Evolutionary conservation across 2,113 vertebrate species (phyloP).

Genomic region (Choloepus hoffmanni): DNA sequence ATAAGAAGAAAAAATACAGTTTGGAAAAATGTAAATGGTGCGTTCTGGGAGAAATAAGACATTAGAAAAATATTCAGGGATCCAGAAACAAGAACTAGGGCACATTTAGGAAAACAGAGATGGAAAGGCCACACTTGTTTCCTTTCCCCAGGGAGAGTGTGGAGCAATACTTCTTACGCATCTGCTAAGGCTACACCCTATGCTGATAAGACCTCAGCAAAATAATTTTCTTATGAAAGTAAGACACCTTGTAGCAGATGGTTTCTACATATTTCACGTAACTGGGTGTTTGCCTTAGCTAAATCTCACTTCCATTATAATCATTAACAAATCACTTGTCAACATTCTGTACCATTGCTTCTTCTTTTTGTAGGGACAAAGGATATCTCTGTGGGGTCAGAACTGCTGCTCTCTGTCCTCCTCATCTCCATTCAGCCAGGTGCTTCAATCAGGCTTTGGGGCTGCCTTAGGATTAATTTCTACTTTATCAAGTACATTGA

Average conservation of each 20-base stretch:
- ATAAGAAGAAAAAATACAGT: not conserved
- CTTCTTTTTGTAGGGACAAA: not conserved
- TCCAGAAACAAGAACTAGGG: slow-evolving; percentile 9
- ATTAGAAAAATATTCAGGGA: slow-evolving; percentile 32
- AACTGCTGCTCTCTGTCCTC: not conserved
- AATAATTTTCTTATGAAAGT: not conserved
- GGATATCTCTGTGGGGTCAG: not conserved
- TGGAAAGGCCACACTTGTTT: not conserved
- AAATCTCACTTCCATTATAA: not conserved
- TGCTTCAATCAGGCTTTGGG: not conserved
- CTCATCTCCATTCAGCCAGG: not conserved
- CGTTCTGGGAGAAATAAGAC: slow-evolving; percentile 31
- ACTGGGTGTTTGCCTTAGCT: not conserved
- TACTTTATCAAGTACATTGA: not conserved
- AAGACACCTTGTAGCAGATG: not conserved
- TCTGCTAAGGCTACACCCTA: not conserved
- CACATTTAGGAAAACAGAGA: not conserved
- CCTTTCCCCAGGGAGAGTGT: not conserved
- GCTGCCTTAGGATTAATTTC: not conserved
- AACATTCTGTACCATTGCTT: too few species aligned
- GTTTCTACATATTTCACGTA: not conserved
- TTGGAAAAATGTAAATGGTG: slow-evolving; percentile 42
- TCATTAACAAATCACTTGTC: not conserved
- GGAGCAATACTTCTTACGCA: not conserved
- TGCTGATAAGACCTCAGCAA: too few species aligned